A percentile compares a stretch with the other conserved stretches of the same genome.
These are phyloP conservation scores for Sciurus carolinensis DNA, from an alignment of 2,797 vertebrate genomes.

Conservation along the genomic window DNA sequence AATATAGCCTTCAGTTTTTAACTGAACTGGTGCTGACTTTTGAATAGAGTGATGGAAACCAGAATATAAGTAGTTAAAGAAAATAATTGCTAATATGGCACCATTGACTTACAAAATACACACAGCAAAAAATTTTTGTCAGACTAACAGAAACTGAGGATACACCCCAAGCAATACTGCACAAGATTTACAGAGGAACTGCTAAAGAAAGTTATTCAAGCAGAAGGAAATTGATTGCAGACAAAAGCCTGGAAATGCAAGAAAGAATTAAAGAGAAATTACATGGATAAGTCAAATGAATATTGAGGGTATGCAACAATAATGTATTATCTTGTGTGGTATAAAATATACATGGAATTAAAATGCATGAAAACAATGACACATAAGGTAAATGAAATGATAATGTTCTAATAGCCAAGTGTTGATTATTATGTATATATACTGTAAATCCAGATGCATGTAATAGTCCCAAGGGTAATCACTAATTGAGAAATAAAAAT, in stretches of 20 bases:
- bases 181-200: not conserved
- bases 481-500: not conserved
- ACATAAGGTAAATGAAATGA: not conserved
- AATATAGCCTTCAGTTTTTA: not conserved
- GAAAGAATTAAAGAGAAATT: not conserved
- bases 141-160: not conserved
- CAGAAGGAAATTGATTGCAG: not conserved
- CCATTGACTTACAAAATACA: not conserved
- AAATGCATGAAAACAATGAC: not conserved
- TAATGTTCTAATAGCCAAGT: not conserved
- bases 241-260: not conserved
- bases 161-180: not conserved
- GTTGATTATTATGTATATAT: not conserved
- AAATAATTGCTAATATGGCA: not conserved
- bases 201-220: not conserved
- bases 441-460: not conserved
- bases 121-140: not conserved
- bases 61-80: not conserved
- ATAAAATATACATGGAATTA: not conserved
- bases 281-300: not conserved
- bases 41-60: not conserved
- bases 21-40: not conserved
- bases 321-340: not conserved
- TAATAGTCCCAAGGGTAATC: not conserved
- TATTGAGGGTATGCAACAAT: not conserved